phyloP scores from a whole-genome alignment of 2,888 invertebrate genomes.

The Seira sanloemensis region DNA sequence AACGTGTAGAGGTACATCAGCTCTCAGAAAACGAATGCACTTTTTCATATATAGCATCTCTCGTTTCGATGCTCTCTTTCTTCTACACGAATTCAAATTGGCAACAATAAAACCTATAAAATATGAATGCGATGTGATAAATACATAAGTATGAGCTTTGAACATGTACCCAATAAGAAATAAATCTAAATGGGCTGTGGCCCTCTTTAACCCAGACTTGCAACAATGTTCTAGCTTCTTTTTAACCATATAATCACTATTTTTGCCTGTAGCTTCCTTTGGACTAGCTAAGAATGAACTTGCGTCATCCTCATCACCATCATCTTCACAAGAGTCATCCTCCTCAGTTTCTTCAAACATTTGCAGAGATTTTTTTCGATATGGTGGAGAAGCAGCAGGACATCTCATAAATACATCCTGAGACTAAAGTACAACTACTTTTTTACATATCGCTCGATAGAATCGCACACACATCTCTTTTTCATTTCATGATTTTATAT shows the following conservation, averaged over 20 bases:
- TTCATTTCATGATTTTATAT: neutral
- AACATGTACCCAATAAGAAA: neutral
- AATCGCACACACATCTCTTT: neutral
- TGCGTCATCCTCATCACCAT: slow-evolving; percentile 27
- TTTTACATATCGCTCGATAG: neutral
- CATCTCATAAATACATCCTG: slow-evolving; percentile 40
- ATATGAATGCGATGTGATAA: neutral
- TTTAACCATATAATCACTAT: neutral
- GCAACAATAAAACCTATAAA: slow-evolving; percentile 25
- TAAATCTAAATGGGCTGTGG: slow-evolving; percentile 44
- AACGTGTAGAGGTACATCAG: neutral
- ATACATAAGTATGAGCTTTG: neutral
- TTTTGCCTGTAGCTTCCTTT: slow-evolving; percentile 14
- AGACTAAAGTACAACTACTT: neutral
- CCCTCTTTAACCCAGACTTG: slow-evolving; percentile 27
- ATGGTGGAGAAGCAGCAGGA: slow-evolving; percentile 51
- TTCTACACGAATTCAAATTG: neutral
- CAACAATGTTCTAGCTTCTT: slow-evolving; percentile 20
- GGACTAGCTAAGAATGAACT: slow-evolving; percentile 12
- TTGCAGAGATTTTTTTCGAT: neutral
- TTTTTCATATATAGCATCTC: neutral
- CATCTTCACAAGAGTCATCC: slow-evolving; percentile 29
- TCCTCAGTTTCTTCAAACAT: slow-evolving; percentile 5
- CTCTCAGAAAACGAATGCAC: neutral
- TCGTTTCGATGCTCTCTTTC: neutral